Evolutionary conservation across 2,888 invertebrate species (phyloP), one percentile per base, ranked within the genome.

Genomic region (Dorcus hopei): DNA sequence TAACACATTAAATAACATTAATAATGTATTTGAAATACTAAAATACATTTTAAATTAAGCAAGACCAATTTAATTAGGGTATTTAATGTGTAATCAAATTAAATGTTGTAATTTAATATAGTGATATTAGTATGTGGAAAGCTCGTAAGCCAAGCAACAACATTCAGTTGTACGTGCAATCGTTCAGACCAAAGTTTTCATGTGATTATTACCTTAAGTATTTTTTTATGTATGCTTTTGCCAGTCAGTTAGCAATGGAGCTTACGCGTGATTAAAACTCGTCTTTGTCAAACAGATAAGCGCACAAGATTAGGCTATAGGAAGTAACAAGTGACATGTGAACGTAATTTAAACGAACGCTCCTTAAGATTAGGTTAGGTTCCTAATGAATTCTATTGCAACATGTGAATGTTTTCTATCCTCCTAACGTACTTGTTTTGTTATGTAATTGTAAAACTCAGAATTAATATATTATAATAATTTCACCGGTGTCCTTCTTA

Each of bases 161-260:
- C 57, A 58, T 56, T 42, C 41, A 55, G 40, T 61, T 59, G 41
- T 58, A 61, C 58, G 69, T 71, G 70, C 72, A 71, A 71, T 71
- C 69, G 26, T 41, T 69, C 62, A 72, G 67, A 72, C 72, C 72
- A 72, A 72, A 72, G 72, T 72, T 70, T 61, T 65, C 65, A 67
- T 72, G 72, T 72, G 72, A 72, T 72, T 72, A 70, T 63, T 19
- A 57, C 52, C 54, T 54, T 49, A 50, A 53, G 57, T 40, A 54
- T 49, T 49, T 42, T 57, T 59, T 58, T 56, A 52, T 58, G 61
- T 63, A 62, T 58, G 56, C 47, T 65, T 64, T 66, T 66, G 65
- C 68, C 68, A 62, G 62, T 61, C 57, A 64, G 58, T 63, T 60
- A 64, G 57, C 48, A 57, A 61, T 65, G 65, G 63, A 53, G 61